Conservation (phyloP, 1,140 invertebrate species). For the Steinernema khuongi region DNA sequence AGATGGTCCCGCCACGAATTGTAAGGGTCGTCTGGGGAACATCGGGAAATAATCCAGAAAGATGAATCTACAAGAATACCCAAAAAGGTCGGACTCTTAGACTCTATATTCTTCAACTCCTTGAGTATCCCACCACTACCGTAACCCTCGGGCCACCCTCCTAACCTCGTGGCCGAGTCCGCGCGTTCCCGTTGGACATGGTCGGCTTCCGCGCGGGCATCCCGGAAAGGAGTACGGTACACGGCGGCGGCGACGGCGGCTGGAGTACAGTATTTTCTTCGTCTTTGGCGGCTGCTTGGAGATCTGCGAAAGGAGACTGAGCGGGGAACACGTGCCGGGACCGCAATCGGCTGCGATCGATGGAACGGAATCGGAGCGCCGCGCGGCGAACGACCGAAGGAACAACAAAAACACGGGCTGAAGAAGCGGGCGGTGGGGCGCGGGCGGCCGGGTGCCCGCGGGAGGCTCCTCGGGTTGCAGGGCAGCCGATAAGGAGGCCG, state of each 20-base stretch:
- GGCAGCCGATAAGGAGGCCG: not conserved
- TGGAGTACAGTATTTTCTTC: not conserved
- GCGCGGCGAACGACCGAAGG: constrained; percentile 5
- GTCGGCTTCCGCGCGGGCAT: constrained; percentile 9
- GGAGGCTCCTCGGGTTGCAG: not conserved
- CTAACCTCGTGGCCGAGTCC: not conserved
- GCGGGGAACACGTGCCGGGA: not conserved
- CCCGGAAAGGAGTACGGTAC: not conserved
- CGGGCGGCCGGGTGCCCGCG: not conserved
- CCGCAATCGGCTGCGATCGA: constrained; percentile 12
- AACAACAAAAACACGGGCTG: constrained; percentile 15
- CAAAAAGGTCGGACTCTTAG: too few relatives aligned
- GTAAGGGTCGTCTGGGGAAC: too few relatives aligned
- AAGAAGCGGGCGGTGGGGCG: not conserved
- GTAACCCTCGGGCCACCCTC: not conserved
- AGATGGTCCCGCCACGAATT: too few relatives aligned
- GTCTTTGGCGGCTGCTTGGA: not conserved
- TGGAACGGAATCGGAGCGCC: not conserved
- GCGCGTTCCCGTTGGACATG: not conserved
- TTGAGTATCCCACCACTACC: too few relatives aligned
- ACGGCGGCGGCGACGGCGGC: not conserved
- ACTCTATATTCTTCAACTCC: too few relatives aligned
- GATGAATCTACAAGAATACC: too few relatives aligned
- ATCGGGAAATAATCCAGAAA: too few relatives aligned
- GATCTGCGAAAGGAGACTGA: not conserved